Evolutionary conservation across 2,888 invertebrate genomes (phyloP).

Genomic region (Epistrophe grossulariae): DNA sequence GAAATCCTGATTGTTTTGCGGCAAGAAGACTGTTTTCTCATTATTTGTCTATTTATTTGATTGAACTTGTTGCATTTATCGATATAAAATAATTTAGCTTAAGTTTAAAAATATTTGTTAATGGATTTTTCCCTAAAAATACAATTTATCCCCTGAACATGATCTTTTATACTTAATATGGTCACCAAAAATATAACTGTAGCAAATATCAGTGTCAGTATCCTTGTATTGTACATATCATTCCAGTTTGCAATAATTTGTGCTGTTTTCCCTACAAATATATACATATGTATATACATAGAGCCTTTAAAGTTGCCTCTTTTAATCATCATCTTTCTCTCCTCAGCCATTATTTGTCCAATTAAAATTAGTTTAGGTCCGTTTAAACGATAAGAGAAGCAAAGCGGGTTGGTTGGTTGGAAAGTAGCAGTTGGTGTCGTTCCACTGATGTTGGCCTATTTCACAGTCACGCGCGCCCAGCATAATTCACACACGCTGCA

Average conservation of each 20-base stretch:
- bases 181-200: neutral
- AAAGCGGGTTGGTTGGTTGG: neutral
- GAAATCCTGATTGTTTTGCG: too few relatives aligned
- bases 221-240: neutral
- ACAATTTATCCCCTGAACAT: too few relatives aligned
- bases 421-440: neutral
- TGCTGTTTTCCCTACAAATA: constrained; percentile 4
- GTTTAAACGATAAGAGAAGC: neutral
- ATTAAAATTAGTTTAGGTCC: constrained; percentile 61
- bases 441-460: constrained; percentile 26
- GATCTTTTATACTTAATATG: too few relatives aligned
- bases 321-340: constrained; percentile 12
- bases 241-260: constrained; percentile 17
- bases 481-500: constrained; percentile 3
- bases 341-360: constrained; percentile 40
- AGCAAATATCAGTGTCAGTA: neutral
- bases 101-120: too few relatives aligned
- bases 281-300: neutral
- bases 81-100: too few relatives aligned
- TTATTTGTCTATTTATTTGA: too few relatives aligned
- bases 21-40: too few relatives aligned
- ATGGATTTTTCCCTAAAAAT: too few relatives aligned
- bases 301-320: neutral
- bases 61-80: too few relatives aligned
- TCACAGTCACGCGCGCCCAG: constrained; percentile 39